These are phyloP conservation scores for Glyptemys insculpta DNA, from an alignment of 2,797 vertebrate species.

Conservation along the genomic window DNA sequence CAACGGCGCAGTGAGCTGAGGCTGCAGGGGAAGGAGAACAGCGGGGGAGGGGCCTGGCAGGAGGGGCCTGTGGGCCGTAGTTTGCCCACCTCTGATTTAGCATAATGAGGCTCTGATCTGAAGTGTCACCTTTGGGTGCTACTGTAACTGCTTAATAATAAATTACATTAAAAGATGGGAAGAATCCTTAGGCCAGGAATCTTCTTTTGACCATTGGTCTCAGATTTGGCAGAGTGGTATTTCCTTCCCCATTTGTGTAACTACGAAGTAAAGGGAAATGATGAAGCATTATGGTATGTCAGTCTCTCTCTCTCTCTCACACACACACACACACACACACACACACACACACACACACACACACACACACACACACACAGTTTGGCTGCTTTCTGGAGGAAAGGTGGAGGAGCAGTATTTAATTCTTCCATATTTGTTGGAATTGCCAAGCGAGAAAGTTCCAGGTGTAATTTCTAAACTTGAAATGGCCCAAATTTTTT, in stretches of 20 bases:
- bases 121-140: background rate
- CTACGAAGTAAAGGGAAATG: background rate
- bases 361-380: no score
- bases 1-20: no score
- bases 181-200: background rate
- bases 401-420: background rate
- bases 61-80: no score
- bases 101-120: background rate
- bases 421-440: background rate
- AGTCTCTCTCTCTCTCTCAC: background rate
- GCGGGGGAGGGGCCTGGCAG: no score
- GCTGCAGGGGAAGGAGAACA: no score
- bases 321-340: no score
- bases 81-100: background rate
- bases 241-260: background rate
- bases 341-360: no score
- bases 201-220: background rate
- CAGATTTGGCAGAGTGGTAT: background rate
- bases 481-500: background rate
- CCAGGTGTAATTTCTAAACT: background rate
- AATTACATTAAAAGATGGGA: background rate
- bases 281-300: fast-evolving
- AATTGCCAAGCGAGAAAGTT: background rate
- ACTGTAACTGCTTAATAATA: background rate
- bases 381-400: background rate